Evolutionary conservation across 2,888 invertebrate species (phyloP), one percentile per base, ranked within the genome.

Genomic region (Torymus aiolomorphi): DNA sequence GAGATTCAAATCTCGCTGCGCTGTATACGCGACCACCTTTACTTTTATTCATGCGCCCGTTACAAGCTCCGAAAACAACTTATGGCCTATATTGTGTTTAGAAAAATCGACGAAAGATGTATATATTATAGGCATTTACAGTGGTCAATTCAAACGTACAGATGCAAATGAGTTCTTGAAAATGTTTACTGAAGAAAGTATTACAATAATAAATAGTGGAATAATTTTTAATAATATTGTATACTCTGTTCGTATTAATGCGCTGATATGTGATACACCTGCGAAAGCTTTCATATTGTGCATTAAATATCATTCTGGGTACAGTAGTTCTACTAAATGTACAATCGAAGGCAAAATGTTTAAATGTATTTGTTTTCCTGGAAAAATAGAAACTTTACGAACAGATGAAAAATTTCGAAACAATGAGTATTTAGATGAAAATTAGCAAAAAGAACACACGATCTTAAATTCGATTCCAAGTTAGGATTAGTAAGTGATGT

Each of bases 301-400:
- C 20, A 52, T 67, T 12, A 83, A 81, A 72, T 73, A 79, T 11
- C 83, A 83, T 77, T 62, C 75, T 49, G 83, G 83, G 0, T 83
- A 81, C 14, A 20, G 49, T 56, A 62, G 62, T n/a, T 83, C 74
- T 54, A 78, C 78, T 31, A 83, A 83, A 82, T 84, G 84, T 82
- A 71, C 20, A 12, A 77, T 83, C n/a, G 56, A 63, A 63, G 83
- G 83, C 12, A 57, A 57, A 61, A 59, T 79, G 49, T 54, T 59
- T n/a, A 51, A 65, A 12, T 77, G 73, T 24, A 63, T 81, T 13
- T 79, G 76, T 76, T 83, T 84, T 73, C 84, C 83, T 1, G 80
- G 78, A 20, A 14, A 67, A 56, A 59, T 78, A 69, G 77, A 59
- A 11, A n/a, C 18, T 11, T 49, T 66, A 31, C 59, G 81, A 73